Evolutionary conservation across 2,888 invertebrate genomes (phyloP).

Genomic region (Elysia crispata): DNA sequence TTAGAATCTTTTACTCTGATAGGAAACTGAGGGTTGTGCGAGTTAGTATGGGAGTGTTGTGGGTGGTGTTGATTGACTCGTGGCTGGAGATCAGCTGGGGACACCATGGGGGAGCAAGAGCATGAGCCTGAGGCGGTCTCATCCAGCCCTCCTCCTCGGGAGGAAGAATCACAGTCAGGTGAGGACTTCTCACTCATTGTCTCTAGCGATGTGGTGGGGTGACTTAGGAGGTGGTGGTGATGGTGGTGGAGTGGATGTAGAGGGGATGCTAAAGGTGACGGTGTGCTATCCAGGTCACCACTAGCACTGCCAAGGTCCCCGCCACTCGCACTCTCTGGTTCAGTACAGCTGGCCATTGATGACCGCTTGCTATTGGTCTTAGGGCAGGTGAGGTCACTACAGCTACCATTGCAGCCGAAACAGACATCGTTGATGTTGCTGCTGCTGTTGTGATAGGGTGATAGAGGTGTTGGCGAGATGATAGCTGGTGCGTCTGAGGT

Average conservation of each 20-base stretch:
- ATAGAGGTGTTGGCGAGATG: background rate
- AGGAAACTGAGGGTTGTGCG: constrained; percentile 43
- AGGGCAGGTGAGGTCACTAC: constrained; percentile 71
- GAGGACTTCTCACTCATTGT: constrained; percentile 48
- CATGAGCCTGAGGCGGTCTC: constrained; percentile 43
- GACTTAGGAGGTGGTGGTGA: constrained; percentile 45
- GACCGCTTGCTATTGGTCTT: constrained; percentile 63
- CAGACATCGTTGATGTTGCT: constrained; percentile 74
- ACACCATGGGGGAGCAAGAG: constrained; percentile 42
- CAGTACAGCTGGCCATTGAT: constrained; percentile 51
- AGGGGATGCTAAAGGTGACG: constrained; percentile 59
- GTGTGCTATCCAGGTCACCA: constrained; percentile 71
- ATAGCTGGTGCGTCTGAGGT: background rate
- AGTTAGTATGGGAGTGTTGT: constrained; percentile 29
- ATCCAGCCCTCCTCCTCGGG: background rate
- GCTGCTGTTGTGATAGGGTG: background rate
- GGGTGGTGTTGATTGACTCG: constrained; percentile 22
- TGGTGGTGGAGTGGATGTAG: constrained; percentile 48
- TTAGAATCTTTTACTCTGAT: constrained; percentile 69
- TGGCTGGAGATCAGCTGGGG: constrained; percentile 35
- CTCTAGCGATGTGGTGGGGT: constrained; percentile 45
- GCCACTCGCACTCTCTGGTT: too few species aligned
- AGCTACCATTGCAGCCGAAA: constrained; percentile 75
- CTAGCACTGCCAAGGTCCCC: constrained; percentile 35
- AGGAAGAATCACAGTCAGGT: constrained; percentile 36